Conservation (phyloP, 2,797 vertebrate species). For the Sebastes umbrosus region DNA sequence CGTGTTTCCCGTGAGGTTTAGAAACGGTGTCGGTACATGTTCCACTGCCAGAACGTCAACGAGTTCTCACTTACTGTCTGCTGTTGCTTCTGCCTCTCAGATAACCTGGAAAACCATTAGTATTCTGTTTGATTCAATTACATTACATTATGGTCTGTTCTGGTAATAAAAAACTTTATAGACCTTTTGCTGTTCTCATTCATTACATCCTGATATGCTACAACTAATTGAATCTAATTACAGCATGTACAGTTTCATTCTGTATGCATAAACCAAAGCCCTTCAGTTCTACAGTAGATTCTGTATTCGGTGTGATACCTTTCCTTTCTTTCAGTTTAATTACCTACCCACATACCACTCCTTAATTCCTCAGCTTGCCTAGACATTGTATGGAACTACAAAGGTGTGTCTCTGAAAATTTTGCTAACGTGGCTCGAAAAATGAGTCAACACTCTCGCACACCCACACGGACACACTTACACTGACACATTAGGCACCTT, state of each 20-base stretch:
- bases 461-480: conserved; percentile 21
- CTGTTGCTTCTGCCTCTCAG: conserved; percentile 19
- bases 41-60: neutral
- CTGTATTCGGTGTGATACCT: neutral
- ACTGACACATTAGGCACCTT: conserved; percentile 51
- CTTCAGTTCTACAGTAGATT: neutral
- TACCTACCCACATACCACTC: conserved; percentile 60
- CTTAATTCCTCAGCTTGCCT: conserved; percentile 82
- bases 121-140: neutral
- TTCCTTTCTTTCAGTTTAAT: conserved; percentile 38
- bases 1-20: conserved; percentile 43
- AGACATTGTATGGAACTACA: conserved; percentile 63
- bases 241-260: neutral
- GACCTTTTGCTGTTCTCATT: neutral
- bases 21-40: conserved; percentile 27
- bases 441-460: conserved; percentile 51
- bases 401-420: conserved; percentile 78
- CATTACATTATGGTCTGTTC: neutral
- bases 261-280: neutral
- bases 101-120: neutral
- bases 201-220: neutral
- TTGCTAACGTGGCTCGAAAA: conserved; percentile 58
- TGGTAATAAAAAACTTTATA: neutral
- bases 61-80: neutral
- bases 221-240: neutral